These are phyloP conservation scores for Drosophila hydei DNA, from an alignment of 1,140 invertebrate genomes.

Conservation along the genomic window DNA sequence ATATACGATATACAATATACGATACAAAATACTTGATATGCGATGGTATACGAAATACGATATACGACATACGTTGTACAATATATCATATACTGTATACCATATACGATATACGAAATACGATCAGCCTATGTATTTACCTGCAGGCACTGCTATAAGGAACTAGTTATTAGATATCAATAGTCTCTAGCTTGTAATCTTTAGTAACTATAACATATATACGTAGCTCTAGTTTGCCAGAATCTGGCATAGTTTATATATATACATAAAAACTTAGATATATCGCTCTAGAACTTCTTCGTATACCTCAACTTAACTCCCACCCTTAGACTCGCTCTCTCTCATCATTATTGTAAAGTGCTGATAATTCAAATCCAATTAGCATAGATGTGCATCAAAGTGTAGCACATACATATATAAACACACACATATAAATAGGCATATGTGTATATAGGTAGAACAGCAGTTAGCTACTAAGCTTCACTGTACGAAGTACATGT, in stretches of 20 bases:
- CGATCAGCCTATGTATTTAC: neutral
- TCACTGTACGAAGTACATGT: constrained; percentile 21
- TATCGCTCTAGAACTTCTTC: constrained; percentile 17
- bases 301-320: constrained; percentile 1
- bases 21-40: too few relatives aligned
- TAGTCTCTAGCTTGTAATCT: constrained; percentile 14
- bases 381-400: constrained; percentile 21
- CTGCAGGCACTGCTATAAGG: constrained; percentile 5
- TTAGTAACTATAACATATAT: constrained; percentile 5
- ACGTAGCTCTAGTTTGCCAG: neutral
- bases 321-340: constrained; percentile 27
- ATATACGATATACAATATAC: too few relatives aligned
- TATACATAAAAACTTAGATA: constrained; percentile 19
- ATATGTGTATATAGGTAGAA: constrained; percentile 3
- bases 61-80: too few relatives aligned
- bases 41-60: too few relatives aligned
- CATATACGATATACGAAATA: too few relatives aligned
- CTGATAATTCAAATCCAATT: constrained; percentile 26
- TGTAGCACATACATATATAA: neutral
- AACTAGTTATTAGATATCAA: neutral
- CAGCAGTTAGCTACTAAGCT: constrained; percentile 6
- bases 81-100: too few relatives aligned
- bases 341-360: constrained; percentile 26
- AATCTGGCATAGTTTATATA: constrained; percentile 2
- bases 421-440: neutral